phyloP scores from a whole-genome alignment of 2,797 vertebrate genomes.

The Enteromius anoplus region DNA sequence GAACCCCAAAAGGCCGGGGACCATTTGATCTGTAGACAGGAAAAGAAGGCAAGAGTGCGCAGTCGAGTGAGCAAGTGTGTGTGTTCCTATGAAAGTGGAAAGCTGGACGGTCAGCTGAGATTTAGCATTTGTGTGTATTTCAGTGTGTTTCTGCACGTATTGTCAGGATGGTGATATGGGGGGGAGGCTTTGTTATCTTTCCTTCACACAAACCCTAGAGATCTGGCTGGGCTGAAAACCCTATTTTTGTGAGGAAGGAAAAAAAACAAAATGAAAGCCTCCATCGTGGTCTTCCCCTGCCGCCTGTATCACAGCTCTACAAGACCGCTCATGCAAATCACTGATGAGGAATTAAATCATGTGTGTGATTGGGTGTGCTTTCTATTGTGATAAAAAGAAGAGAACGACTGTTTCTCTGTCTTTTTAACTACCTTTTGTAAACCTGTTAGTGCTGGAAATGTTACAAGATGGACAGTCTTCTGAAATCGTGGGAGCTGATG shows the following conservation, averaged over 20 bases:
- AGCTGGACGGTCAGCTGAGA: conserved; percentile 49
- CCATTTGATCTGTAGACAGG: conserved; percentile 60
- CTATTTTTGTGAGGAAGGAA: conserved; percentile 39
- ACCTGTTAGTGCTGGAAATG: conserved; percentile 43
- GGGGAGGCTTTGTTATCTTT: conserved; percentile 58
- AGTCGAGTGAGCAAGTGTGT: conserved; percentile 64
- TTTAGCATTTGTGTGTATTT: conserved; percentile 47
- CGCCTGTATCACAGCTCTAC: conserved; percentile 59
- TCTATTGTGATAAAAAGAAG: conserved; percentile 47
- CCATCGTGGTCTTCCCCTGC: conserved; percentile 42
- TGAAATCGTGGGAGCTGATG: conserved; percentile 1
- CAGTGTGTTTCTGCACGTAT: conserved; percentile 41
- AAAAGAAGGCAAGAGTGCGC: conserved; percentile 54
- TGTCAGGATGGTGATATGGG: conserved; percentile 33
- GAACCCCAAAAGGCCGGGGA: conserved; percentile 50
- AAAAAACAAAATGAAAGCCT: conserved; percentile 58
- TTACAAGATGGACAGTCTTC: neutral
- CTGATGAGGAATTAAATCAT: conserved; percentile 58
- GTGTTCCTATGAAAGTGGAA: conserved; percentile 39
- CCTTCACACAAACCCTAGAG: conserved; percentile 59
- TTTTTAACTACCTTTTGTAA: conserved; percentile 38
- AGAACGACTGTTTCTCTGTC: neutral
- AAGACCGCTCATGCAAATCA: conserved; percentile 56
- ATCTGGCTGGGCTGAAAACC: conserved; percentile 58
- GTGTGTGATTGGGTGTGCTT: conserved; percentile 48